phyloP scores from a whole-genome alignment of 2,797 vertebrate species.

The Leucoraja ocellata region DNA sequence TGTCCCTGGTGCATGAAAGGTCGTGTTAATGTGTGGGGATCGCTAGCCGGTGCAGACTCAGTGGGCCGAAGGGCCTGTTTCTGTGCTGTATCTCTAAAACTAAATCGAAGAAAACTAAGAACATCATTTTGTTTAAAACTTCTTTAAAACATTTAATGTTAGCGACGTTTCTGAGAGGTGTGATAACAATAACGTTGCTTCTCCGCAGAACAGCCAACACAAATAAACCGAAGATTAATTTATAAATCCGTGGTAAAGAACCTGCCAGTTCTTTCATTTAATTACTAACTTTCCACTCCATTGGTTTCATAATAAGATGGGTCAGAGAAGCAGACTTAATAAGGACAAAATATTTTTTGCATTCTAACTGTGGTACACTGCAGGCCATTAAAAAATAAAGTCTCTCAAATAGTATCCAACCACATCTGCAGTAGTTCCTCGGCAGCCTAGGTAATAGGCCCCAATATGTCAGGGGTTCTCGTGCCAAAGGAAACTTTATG shows the following conservation, averaged over 20 bases:
- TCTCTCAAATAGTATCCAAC: conserved; percentile 14
- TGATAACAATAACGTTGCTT: background rate
- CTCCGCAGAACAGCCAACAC: background rate
- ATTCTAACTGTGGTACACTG: conserved; percentile 23
- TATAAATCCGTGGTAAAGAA: background rate
- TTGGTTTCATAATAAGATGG: background rate
- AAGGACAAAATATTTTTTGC: conserved; percentile 29
- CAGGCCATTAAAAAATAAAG: background rate
- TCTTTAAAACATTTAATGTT: background rate
- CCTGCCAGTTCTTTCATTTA: conserved; percentile 15
- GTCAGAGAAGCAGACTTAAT: conserved; percentile 4
- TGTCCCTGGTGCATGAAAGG: no score
- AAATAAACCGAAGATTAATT: background rate
- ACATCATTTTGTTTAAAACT: no score
- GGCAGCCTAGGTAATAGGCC: conserved; percentile 15
- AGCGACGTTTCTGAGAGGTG: background rate
- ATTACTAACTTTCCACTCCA: background rate
- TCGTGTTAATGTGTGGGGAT: no score
- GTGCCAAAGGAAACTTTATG: conserved; percentile 34
- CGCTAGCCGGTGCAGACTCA: no score
- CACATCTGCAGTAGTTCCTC: conserved; percentile 16
- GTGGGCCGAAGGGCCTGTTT: no score
- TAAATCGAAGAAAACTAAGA: no score
- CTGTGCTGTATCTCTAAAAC: no score
- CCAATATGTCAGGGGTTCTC: background rate